Percentiles rank a stretch among this genome's conserved stretches.
Conservation (phyloP, 2,797 vertebrate genomes). For the Onychomys arenicola region DNA sequence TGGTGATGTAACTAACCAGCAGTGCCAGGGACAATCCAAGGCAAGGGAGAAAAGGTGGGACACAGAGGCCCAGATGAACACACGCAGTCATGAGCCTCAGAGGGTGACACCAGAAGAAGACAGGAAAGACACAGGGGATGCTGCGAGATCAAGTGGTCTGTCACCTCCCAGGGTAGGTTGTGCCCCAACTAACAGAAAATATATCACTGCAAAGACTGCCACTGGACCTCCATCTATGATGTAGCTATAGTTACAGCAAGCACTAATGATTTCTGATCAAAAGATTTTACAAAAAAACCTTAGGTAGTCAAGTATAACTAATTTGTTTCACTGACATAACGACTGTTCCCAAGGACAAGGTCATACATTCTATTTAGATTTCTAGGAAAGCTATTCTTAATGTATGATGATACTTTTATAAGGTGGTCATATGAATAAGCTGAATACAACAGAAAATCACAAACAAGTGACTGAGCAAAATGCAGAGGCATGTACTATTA, state of each 20-base stretch:
- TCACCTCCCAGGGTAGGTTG: background rate
- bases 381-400: background rate
- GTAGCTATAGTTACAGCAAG: constrained; percentile 67
- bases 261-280: background rate
- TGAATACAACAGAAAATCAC: background rate
- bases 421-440: background rate
- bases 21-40: accelerated
- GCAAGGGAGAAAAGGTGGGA: background rate
- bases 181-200: background rate
- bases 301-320: constrained; percentile 67
- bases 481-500: background rate
- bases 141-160: background rate
- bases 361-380: background rate
- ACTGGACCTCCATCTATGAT: background rate
- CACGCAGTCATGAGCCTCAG: background rate
- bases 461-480: constrained; percentile 29
- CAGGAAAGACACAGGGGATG: background rate
- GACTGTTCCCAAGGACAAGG: constrained; percentile 29
- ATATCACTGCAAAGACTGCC: background rate
- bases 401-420: background rate
- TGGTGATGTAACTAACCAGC: accelerated
- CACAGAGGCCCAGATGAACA: background rate
- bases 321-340: background rate
- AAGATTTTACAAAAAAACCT: constrained; percentile 48
- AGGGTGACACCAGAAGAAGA: background rate